phyloP scores from a whole-genome alignment of 92 coral and sea anemone genomes.

The Bergia puertoricense region DNA sequence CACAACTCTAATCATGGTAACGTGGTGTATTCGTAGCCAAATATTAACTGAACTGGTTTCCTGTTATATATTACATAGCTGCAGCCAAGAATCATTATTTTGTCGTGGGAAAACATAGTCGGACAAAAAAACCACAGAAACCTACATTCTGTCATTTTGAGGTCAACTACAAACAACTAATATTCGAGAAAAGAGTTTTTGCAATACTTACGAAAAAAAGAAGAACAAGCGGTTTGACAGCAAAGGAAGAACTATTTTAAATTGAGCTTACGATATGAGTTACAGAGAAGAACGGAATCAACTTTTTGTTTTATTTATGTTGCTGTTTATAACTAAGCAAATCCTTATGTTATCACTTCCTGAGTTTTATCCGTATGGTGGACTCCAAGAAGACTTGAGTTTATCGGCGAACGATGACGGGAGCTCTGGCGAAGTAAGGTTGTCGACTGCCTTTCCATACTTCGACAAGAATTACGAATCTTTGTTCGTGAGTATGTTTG shows the following conservation, averaged over 20 bases:
- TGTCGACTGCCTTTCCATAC: constrained; percentile 68
- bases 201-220: neutral
- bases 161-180: too few relatives aligned
- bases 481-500: constrained; percentile 62
- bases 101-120: neutral
- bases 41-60: neutral
- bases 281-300: neutral
- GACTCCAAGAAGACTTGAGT: constrained; percentile 36
- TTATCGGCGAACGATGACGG: constrained; percentile 69
- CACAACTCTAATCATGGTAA: too few relatives aligned
- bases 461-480: constrained; percentile 74
- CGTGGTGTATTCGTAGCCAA: neutral
- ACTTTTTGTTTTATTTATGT: neutral
- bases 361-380: constrained; percentile 76
- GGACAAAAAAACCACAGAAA: neutral
- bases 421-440: constrained; percentile 60
- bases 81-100: neutral
- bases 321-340: neutral
- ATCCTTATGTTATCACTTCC: constrained; percentile 22
- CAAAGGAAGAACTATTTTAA: neutral
- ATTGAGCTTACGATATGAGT: neutral
- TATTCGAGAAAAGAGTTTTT: too few relatives aligned
- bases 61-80: neutral
- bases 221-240: too few relatives aligned
- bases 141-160: neutral